phyloP scores from a whole-genome alignment of 2,888 invertebrate genomes.

The Leistus spinibarbis region DNA sequence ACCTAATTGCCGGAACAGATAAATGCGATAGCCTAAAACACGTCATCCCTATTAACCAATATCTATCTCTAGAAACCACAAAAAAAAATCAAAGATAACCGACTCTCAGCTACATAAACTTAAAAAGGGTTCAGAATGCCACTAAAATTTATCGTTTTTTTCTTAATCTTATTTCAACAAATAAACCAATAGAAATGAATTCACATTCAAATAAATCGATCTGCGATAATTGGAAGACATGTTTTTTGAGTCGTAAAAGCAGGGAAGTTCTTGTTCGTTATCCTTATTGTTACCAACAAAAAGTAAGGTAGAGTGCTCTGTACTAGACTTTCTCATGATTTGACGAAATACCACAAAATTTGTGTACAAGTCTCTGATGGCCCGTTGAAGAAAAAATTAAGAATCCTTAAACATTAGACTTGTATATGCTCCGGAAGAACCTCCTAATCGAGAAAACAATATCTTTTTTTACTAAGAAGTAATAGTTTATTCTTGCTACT shows the following conservation, averaged over 20 bases:
- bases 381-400: no score
- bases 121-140: conserved; percentile 31
- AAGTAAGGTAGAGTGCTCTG: no score
- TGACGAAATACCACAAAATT: no score
- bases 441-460: no score
- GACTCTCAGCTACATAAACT: conserved; percentile 28
- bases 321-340: no score
- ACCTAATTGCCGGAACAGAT: conserved; percentile 36
- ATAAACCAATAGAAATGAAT: conserved; percentile 1
- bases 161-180: background rate
- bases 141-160: conserved; percentile 11
- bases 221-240: background rate
- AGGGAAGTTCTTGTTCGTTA: background rate
- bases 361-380: no score
- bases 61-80: conserved; percentile 26
- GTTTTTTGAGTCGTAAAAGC: background rate
- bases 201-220: background rate
- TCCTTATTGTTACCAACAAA: background rate
- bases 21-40: conserved; percentile 21
- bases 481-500: no score
- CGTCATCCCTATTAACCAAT: conserved; percentile 36
- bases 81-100: conserved; percentile 38
- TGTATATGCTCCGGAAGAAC: no score
- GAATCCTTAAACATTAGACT: no score
- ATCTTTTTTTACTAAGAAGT: no score